A percentile compares a stretch with the other conserved stretches of the same genome.
Evolutionary conservation across 2,888 invertebrate species (phyloP).

Genomic region (Encarsia formosa): DNA sequence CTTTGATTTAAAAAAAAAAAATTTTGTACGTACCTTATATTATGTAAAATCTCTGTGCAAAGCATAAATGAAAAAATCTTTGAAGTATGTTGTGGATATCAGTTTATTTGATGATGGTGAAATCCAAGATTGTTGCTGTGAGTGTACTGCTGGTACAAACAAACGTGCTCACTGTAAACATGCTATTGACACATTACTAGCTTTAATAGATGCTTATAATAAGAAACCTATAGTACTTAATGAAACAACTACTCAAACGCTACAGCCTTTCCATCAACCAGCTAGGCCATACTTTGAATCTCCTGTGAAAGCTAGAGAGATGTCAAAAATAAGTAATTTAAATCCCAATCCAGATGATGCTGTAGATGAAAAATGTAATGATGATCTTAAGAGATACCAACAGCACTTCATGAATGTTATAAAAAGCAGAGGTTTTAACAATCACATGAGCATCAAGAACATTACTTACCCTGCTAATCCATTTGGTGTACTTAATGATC

Average conservation of each 20-base stretch:
- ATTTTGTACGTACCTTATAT: constrained; percentile 1
- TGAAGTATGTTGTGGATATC: constrained; percentile 1
- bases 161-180: constrained; percentile 11
- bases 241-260: constrained; percentile 1
- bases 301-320: constrained; percentile 1
- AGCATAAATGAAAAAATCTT: constrained; percentile 9
- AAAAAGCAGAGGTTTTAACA: background rate
- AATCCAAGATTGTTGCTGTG: constrained; percentile 2
- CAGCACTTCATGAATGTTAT: background rate
- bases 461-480: constrained; percentile 4
- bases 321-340: background rate
- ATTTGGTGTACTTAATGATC: background rate
- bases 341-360: background rate
- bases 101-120: background rate
- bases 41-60: constrained; percentile 1
- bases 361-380: background rate
- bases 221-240: background rate
- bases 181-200: background rate
- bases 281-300: constrained; percentile 2
- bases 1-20: too few relatives aligned
- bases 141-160: constrained; percentile 6
- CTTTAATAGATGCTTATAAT: background rate
- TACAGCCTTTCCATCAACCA: constrained; percentile 13
- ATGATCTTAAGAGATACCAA: too few relatives aligned
- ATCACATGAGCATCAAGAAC: constrained; percentile 5